Evolutionary conservation across 2,797 vertebrate species (phyloP), one percentile per base, ranked within the genome.

Genomic region (Spinus olivaceus): DNA sequence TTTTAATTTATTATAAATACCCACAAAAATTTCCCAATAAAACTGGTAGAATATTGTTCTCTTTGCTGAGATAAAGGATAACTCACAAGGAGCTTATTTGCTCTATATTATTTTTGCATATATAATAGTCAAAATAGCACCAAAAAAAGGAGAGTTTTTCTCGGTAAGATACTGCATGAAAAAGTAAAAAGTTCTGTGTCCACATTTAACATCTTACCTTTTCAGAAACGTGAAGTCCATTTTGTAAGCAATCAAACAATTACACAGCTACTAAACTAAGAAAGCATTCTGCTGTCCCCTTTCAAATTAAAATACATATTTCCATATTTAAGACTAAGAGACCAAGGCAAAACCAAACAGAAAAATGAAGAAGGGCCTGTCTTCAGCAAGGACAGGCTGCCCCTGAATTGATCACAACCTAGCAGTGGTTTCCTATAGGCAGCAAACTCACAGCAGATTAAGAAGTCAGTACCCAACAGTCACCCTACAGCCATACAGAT

Each of bases 1-100:
- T 95, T 95, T 61, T 49, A 91, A 84, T 42, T 63, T n/a, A 82
- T 81, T 93, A 30, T 59, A 66, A 86, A 76, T 15, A 86, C 64
- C 53, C 46, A 72, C 87, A 78, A 70, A 18, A 8, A 3, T 24
- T 92, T 50, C 25, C 39, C 25, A 74, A 33, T 57, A 57, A 76
- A 94, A 81, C 10, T 70, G 54, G 39, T 35, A 90, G 54, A 57
- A 59, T 84, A 93, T 85, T 90, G 9, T 81, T 93, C 15, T 13
- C 17, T n/a, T 76, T 70, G 14, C n/a, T 32, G 10, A 66, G 21
- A 78, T 17, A 88, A 85, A 78, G 32, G n/a, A 27, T 61, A 93
- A 94, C 33, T 41, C 33, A 59, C 11, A 84, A 63, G 33, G 66
- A 89, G 10, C 6, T 61, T 73, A 17, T 69, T 73, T 86, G 4